These are phyloP conservation scores for Eupristina koningsbergeri DNA, from an alignment of 1,140 invertebrate genomes.

Conservation along the genomic window DNA sequence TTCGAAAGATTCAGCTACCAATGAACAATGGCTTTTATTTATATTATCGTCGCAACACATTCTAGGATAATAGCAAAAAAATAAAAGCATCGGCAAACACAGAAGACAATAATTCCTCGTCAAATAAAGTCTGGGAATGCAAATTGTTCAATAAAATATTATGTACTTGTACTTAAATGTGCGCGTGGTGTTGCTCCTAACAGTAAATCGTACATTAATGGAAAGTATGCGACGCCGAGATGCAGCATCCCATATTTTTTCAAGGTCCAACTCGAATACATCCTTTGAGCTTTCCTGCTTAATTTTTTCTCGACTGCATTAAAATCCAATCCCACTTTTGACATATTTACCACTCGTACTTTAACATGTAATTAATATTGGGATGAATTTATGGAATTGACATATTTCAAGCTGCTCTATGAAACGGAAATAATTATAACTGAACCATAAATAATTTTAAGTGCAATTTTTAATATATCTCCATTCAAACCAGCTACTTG, in stretches of 20 bases:
- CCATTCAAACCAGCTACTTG: no score
- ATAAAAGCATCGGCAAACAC: not conserved
- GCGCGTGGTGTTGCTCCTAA: slow-evolving; percentile 20
- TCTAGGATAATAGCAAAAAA: not conserved
- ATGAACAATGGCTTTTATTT: slow-evolving; percentile 27
- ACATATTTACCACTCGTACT: not conserved
- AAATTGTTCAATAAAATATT: slow-evolving; percentile 41
- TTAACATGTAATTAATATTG: not conserved
- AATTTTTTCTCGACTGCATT: slow-evolving; percentile 16
- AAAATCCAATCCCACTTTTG: not conserved
- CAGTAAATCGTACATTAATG: slow-evolving; percentile 34
- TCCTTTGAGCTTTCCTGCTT: slow-evolving; percentile 19
- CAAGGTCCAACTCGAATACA: not conserved
- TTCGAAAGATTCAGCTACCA: slow-evolving; percentile 6
- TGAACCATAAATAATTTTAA: not conserved
- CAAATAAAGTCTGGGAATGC: slow-evolving; percentile 33
- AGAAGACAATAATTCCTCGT: not conserved
- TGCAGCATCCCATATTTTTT: slow-evolving; percentile 14
- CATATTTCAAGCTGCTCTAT: not conserved
- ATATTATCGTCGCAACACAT: not conserved
- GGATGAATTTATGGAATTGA: not conserved
- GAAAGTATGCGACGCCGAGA: not conserved
- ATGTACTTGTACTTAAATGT: not conserved
- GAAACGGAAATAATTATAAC: not conserved
- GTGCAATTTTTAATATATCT: no score